phyloP scores from a whole-genome alignment of 2,888 invertebrate genomes.

The Atrina japonica region DNA sequence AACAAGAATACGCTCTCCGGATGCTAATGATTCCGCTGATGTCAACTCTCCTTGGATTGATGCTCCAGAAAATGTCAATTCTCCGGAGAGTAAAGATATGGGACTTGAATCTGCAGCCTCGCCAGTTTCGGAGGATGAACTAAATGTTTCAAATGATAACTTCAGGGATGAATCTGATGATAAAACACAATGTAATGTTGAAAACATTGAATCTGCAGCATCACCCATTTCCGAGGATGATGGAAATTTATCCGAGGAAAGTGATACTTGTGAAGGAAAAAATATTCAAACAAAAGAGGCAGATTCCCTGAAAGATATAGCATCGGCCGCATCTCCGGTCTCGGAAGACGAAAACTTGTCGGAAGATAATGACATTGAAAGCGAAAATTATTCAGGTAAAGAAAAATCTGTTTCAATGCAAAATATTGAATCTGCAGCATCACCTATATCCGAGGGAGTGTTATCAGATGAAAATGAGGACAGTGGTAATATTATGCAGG shows the following conservation, averaged over 20 bases:
- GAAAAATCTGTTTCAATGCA: background rate
- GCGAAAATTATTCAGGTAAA: too few species aligned
- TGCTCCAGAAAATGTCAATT: constrained; percentile 35
- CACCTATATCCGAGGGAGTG: constrained; percentile 42
- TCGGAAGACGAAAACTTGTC: constrained; percentile 39
- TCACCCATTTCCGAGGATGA: constrained; percentile 47
- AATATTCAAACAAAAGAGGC: constrained; percentile 26
- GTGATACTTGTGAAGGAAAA: constrained; percentile 35
- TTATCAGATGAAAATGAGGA: constrained; percentile 33
- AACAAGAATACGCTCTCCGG: too few species aligned
- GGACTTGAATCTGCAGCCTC: constrained; percentile 30
- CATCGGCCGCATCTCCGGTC: constrained; percentile 39
- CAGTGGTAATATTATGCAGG: constrained; percentile 26
- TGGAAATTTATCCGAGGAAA: constrained; percentile 18
- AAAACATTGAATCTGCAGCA: constrained; percentile 33
- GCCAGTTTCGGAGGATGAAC: constrained; percentile 45
- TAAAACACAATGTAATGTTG: background rate
- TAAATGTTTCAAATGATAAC: background rate
- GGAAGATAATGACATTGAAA: constrained; percentile 1
- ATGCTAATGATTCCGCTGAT: too few species aligned
- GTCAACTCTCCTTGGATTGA: background rate
- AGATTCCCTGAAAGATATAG: constrained; percentile 28
- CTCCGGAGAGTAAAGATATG: constrained; percentile 29
- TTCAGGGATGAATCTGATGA: background rate
- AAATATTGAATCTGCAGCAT: constrained; percentile 33